Conservation (phyloP, 1,140 invertebrate species). For the Lepidostoma basale region DNA sequence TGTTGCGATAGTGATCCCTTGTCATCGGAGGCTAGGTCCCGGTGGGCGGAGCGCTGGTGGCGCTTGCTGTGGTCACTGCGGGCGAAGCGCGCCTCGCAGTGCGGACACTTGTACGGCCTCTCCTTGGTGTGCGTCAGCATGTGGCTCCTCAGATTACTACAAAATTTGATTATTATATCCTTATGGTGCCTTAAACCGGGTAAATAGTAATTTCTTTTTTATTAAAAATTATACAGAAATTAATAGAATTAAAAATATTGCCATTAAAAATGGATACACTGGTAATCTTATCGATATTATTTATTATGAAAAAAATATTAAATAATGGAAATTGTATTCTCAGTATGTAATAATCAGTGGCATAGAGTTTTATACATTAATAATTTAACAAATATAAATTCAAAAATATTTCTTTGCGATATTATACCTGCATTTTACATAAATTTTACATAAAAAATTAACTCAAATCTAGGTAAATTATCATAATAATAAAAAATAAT, state of each 20-base stretch:
- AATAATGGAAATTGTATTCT: background rate
- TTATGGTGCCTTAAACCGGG: no score
- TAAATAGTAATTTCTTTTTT: no score
- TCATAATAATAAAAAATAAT: no score
- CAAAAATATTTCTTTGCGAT: no score
- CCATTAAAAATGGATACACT: background rate
- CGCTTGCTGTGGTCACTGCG: background rate
- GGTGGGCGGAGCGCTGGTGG: background rate
- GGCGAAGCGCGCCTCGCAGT: background rate
- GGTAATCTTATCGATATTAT: background rate
- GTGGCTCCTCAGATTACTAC: background rate
- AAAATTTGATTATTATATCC: no score
- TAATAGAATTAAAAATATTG: background rate
- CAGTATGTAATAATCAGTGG: background rate
- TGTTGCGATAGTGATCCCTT: background rate
- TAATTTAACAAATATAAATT: no score
- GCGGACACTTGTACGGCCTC: background rate
- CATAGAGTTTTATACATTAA: no score
- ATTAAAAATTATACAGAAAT: background rate
- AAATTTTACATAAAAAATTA: no score
- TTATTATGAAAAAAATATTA: background rate
- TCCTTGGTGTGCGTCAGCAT: background rate
- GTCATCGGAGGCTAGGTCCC: background rate
- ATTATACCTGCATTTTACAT: no score
- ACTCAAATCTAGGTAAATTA: no score